Percentiles rank a stretch among this genome's conserved stretches.
Evolutionary conservation across 2,888 invertebrate genomes (phyloP).

Genomic region (Syritta pipiens): DNA sequence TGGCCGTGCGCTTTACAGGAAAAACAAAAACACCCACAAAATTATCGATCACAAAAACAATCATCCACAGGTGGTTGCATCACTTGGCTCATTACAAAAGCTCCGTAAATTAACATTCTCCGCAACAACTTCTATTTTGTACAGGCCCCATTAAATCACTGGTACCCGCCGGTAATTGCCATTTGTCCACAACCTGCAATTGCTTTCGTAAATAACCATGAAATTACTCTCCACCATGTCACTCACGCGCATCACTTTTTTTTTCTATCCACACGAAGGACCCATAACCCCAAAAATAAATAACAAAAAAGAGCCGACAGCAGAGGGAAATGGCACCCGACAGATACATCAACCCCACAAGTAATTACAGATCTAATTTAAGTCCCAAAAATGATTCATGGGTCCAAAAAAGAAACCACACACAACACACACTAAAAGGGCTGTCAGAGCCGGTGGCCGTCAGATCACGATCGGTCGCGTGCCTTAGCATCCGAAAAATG

Average conservation of each 20-base stretch:
- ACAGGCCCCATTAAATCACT: too few relatives aligned
- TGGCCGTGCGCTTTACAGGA: too few relatives aligned
- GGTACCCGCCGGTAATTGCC: too few relatives aligned
- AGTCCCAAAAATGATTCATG: not conserved
- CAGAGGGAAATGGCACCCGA: not conserved
- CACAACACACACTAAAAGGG: not conserved
- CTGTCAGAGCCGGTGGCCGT: not conserved
- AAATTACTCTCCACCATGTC: slow-evolving; percentile 6
- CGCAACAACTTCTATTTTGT: too few relatives aligned
- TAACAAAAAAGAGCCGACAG: not conserved
- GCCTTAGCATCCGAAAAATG: not conserved
- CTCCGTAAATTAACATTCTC: too few relatives aligned
- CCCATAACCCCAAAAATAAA: too few relatives aligned
- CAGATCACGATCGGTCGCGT: slow-evolving; percentile 5
- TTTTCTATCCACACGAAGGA: slow-evolving; percentile 1
- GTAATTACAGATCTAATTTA: slow-evolving; percentile 7
- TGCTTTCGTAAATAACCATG: slow-evolving; percentile 32
- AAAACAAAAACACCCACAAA: too few relatives aligned
- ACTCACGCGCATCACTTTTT: not conserved
- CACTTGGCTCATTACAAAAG: too few relatives aligned
- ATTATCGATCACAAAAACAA: too few relatives aligned
- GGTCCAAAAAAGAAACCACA: not conserved
- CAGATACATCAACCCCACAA: not conserved
- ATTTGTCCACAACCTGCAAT: too few relatives aligned
- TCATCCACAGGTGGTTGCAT: too few relatives aligned